These are phyloP conservation scores for Gadopsis marmoratus DNA, from an alignment of 2,797 vertebrate species.

Conservation along the genomic window DNA sequence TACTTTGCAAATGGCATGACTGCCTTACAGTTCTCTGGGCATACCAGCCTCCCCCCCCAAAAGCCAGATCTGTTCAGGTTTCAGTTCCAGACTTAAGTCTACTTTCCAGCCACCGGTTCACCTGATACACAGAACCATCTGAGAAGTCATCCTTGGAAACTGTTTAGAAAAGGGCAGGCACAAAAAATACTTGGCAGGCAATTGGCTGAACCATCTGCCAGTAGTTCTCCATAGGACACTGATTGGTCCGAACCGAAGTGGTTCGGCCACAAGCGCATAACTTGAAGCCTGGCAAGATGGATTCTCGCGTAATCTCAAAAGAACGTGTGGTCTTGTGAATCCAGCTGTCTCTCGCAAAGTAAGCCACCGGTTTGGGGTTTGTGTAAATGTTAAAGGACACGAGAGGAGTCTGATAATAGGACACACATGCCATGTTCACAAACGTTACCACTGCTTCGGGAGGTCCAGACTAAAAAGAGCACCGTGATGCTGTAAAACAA, in stretches of 20 bases:
- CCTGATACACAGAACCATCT: no score
- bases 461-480: background rate
- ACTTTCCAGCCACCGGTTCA: background rate
- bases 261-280: no score
- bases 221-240: no score
- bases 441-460: background rate
- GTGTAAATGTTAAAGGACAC: background rate
- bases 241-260: no score
- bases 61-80: background rate
- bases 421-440: background rate
- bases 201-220: no score
- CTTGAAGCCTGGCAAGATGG: no score
- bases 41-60: background rate
- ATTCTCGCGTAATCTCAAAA: no score
- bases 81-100: background rate
- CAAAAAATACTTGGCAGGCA: no score
- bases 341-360: no score
- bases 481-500: slow-evolving; percentile 26
- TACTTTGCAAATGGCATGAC: background rate
- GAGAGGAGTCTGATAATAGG: slow-evolving; percentile 1
- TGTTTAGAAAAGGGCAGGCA: no score
- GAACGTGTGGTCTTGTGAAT: no score
- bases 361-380: background rate
- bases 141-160: no score
- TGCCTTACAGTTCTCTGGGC: background rate